Percentiles rank a stretch among this genome's conserved stretches.
Conservation (phyloP, 2,888 invertebrate species). For the Aleiodes testaceus region DNA sequence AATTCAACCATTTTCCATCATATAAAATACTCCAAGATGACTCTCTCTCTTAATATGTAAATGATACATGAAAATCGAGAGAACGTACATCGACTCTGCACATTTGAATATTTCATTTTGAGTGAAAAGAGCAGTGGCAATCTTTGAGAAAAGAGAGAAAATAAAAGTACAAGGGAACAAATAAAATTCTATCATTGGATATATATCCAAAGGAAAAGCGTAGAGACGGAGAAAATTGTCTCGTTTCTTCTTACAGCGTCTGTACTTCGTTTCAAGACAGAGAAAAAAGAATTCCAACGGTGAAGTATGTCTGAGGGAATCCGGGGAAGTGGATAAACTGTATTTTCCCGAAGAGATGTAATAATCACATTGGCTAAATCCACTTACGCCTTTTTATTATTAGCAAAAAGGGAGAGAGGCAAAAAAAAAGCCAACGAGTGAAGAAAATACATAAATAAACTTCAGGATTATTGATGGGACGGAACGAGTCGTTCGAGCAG, state of each 20-base stretch:
- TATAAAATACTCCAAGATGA: neutral
- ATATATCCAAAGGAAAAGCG: neutral
- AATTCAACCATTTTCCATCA: neutral
- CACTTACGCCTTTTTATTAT: neutral
- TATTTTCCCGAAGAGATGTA: neutral
- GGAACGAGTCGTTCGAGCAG: neutral
- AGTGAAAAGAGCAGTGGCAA: neutral
- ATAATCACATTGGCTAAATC: slow-evolving; percentile 13
- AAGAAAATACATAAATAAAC: slow-evolving; percentile 9
- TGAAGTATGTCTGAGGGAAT: neutral
- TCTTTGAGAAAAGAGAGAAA: neutral
- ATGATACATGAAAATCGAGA: neutral
- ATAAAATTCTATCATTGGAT: slow-evolving; percentile 13
- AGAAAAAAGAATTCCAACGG: neutral
- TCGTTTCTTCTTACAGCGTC: neutral
- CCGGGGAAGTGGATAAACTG: slow-evolving; percentile 6
- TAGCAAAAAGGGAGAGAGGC: slow-evolving; percentile 5
- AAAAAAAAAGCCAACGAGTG: neutral
- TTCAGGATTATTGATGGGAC: slow-evolving; percentile 23
- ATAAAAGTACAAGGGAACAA: neutral
- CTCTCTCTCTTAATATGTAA: neutral
- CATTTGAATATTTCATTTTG: slow-evolving; percentile 14
- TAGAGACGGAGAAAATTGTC: neutral
- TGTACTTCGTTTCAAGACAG: neutral
- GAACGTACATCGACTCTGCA: neutral